A percentile compares a stretch with the other conserved stretches of the same genome.
Evolutionary conservation across 2,888 invertebrate species (phyloP).

Genomic region (Diachrysia chrysitis): DNA sequence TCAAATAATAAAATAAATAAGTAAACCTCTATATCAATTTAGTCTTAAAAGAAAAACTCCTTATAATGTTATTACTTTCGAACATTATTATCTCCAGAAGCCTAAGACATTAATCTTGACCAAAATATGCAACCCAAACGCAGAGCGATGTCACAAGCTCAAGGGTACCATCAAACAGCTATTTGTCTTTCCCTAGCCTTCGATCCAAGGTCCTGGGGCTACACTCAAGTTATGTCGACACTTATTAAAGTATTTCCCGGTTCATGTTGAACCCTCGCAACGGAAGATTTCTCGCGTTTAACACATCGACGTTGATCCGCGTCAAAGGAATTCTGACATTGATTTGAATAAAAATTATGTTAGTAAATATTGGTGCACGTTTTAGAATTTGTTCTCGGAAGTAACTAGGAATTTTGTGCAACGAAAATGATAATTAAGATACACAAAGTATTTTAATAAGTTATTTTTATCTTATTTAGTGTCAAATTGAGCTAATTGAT

Average conservation of each 20-base stretch:
- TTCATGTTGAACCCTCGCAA: conserved; percentile 17
- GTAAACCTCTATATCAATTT: no score
- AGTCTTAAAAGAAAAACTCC: not conserved
- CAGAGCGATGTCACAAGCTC: conserved; percentile 26
- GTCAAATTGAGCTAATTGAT: no score
- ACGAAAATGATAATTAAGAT: no score
- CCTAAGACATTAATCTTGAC: conserved; percentile 16
- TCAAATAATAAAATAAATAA: no score
- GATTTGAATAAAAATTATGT: not conserved
- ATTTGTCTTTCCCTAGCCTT: conserved; percentile 48
- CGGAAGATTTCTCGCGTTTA: conserved; percentile 28
- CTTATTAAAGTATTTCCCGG: conserved; percentile 28
- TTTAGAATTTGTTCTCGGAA: not conserved
- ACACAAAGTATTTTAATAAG: no score
- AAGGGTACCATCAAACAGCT: conserved; percentile 43
- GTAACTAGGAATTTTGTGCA: not conserved
- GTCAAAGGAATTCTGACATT: conserved; percentile 9
- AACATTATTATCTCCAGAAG: not conserved
- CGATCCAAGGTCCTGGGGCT: conserved; percentile 32
- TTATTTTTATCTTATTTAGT: no score
- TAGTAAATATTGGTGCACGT: not conserved
- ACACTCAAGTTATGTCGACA: conserved; percentile 34
- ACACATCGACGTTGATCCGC: conserved; percentile 11
- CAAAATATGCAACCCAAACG: conserved; percentile 40
- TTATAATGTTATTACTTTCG: not conserved